Base-by-base conservation (phyloP, 2,113 vertebrate species). In the Sorex fumeus region DNA sequence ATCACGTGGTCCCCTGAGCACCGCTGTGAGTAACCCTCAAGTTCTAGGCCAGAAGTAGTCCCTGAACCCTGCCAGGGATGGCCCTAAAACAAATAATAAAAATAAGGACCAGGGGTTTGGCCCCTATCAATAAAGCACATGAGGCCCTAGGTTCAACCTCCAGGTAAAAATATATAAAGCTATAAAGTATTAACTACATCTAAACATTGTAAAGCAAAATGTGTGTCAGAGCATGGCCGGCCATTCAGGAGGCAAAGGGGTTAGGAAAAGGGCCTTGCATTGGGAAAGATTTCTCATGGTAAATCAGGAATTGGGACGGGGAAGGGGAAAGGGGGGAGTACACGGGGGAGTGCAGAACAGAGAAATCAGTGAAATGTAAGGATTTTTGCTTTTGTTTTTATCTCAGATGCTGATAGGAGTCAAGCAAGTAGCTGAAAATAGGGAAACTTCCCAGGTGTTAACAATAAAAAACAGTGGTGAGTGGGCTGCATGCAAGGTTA, bases 201-300 rank as follows among this genome's bases (percentile, higher is more conserved):
- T 74, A 92, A 84, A 18, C 1, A 9, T 47, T 62, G 8, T 72
- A 87, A 81, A 77, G 45, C 72, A 81, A 81, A 87, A 62, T 8
- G 4, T 36, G 53, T 5, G 2, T 67, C 50, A 43, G 11, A 84
- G 30, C 11, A 74, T 2, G 40, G 40, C 40, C 3, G 16, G 19
- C 36, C 72, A 53, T 28, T 66, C 4, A 8, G 23, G 40, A 80
- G n/a, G 34, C 30, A 30, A 60, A 23, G 30, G 21, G 43, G 2
- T 21, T 9, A 25, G 15, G 45, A 69, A 43, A 72, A 21, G 50
- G 45, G 5, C 6, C 19, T 23, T 34, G 32, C 30, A 36, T 82
- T 30, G 28, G 13, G 16, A 66, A 34, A 72, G n/a, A 77, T 69
- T 19, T 32, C 76, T 60, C 45, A 47, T 43, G 72, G 70, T 45